Evolutionary conservation across 2,113 vertebrate species (phyloP).

Genomic region (Nothobranchius furzeri): DNA sequence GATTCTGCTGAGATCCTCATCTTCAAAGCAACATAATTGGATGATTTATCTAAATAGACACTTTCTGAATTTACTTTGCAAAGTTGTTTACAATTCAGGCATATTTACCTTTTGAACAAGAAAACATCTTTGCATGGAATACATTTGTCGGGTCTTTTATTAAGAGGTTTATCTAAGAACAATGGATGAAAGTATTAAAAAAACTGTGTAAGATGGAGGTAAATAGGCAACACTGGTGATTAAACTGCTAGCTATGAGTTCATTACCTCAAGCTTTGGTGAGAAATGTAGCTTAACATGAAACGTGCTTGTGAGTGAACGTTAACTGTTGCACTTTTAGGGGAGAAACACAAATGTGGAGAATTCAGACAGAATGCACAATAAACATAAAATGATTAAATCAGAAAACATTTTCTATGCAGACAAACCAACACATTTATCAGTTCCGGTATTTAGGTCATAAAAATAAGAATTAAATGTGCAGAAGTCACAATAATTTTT

Average conservation of each 20-base stretch:
- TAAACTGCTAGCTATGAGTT: too few species aligned
- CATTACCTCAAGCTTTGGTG: too few species aligned
- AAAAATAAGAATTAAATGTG: too few species aligned
- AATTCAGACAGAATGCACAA: too few species aligned
- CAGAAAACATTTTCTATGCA: not conserved
- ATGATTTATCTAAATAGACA: not conserved
- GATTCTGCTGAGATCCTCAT: not conserved
- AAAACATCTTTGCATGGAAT: not conserved
- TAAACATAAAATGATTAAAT: too few species aligned
- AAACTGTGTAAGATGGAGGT: too few species aligned
- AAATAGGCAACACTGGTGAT: too few species aligned
- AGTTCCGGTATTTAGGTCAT: not conserved
- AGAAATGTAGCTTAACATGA: not conserved
- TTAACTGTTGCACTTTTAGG: not conserved
- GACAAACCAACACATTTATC: not conserved
- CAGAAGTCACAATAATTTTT: not conserved
- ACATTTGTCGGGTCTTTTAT: not conserved
- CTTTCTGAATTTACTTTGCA: not conserved
- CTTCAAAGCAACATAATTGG: not conserved
- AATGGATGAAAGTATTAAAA: not conserved
- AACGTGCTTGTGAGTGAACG: not conserved
- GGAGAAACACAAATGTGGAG: not conserved
- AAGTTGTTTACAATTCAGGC: not conserved
- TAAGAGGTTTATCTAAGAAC: not conserved
- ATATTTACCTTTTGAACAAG: not conserved